Evolutionary conservation across 2,113 vertebrate genomes (phyloP), one percentile per base, ranked within the genome.

Genomic region (Albula glossodonta): DNA sequence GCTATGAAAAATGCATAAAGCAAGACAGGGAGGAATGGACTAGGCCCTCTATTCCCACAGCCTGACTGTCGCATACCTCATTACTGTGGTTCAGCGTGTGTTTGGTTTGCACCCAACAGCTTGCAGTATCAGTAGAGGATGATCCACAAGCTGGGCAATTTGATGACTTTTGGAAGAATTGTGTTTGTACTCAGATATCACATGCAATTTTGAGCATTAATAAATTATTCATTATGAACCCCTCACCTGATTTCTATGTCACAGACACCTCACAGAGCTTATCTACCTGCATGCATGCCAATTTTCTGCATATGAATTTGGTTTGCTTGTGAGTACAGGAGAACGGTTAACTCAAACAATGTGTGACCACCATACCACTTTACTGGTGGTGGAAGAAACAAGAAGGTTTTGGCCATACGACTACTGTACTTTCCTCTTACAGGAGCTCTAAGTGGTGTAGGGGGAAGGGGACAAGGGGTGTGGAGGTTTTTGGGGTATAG

Each of bases 391-490:
- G 3, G 17, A 51, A 83, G 50, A 78, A 52, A 22, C 70, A 31
- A n/a, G 11, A 85, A 53, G 41, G 6, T 78, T 17, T 6, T 25
- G 5, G 22, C 0, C 81, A 51, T 82, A 52, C 22, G 84, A 63
- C 41, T 82, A n/a, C 53, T 51, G 82, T 63, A 51, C n/a, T 83
- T 51, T 81, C 84, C 22, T 13, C 70, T 51, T 63, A 52, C 57
- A 80, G 50, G 63, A 60, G 57, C 77, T 86, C 66, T 66, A 87
- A 84, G 25, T 22, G 53, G 50, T 87, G 88, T 81, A 66, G 88
- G 77, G 50, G 88, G 90, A 91, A 90, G 91, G 91, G 90, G 91
- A 89, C 88, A 87, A 25, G 81, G 89, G 91, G 90, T 92, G 90
- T 87, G 25, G 84, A 86, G 89, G 31, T 86, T 84, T 88, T 90